These are phyloP conservation scores for Coelopa frigida DNA, from an alignment of 1,140 invertebrate genomes.

Conservation along the genomic window DNA sequence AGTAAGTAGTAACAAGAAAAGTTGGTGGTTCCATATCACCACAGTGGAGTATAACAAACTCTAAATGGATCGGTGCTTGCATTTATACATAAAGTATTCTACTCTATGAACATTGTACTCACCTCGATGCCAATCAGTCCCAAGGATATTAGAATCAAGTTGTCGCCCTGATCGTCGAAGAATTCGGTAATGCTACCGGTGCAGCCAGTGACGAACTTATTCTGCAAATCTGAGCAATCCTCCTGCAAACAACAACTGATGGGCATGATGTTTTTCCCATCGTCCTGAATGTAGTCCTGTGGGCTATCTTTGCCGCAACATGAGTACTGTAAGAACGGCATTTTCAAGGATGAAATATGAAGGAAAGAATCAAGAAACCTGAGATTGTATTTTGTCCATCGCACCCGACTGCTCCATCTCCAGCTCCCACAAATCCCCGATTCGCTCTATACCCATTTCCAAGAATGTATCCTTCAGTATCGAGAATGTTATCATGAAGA, in stretches of 20 bases:
- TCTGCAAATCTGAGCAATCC: slow-evolving; percentile 26
- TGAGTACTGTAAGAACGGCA: slow-evolving; percentile 16
- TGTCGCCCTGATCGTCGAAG: slow-evolving; percentile 13
- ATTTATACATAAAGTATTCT: no score
- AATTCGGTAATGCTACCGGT: slow-evolving; percentile 1
- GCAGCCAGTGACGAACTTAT: slow-evolving; percentile 31
- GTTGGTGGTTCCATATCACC: no score
- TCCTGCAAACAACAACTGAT: slow-evolving; percentile 29
- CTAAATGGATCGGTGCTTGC: no score
- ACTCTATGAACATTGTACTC: no score
- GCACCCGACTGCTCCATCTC: not conserved
- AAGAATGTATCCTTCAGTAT: slow-evolving; percentile 17
- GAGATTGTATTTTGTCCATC: slow-evolving; percentile 13
- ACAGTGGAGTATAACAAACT: no score
- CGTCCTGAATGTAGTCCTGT: slow-evolving; percentile 27
- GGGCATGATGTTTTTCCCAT: slow-evolving; percentile 24
- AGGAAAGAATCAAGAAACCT: slow-evolving; percentile 6
- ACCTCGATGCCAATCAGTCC: slow-evolving; percentile 14
- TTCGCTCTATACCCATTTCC: slow-evolving; percentile 8
- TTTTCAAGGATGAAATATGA: not conserved
- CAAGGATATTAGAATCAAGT: slow-evolving; percentile 12
- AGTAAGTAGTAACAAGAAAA: no score
- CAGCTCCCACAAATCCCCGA: slow-evolving; percentile 6
- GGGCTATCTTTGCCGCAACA: slow-evolving; percentile 36
- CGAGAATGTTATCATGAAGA: slow-evolving; percentile 28